Evolutionary conservation across 2,888 invertebrate species (phyloP).

Genomic region (Pollenia labialis): DNA sequence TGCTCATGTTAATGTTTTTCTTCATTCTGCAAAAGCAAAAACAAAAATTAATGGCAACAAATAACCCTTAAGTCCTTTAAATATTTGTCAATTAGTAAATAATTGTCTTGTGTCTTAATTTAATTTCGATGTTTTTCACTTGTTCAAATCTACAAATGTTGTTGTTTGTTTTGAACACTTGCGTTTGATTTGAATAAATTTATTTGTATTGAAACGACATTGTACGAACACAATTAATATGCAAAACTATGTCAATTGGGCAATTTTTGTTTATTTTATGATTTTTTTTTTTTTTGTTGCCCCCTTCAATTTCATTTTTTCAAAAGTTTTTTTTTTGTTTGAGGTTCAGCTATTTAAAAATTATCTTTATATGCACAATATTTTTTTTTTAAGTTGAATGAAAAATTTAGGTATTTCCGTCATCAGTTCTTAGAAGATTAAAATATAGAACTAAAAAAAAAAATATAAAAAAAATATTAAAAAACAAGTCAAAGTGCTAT

Average conservation of each 20-base stretch:
- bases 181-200: conserved; percentile 49
- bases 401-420: conserved; percentile 69
- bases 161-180: conserved; percentile 39
- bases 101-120: conserved; percentile 56
- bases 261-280: conserved; percentile 49
- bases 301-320: conserved; percentile 2
- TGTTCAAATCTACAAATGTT: conserved; percentile 4
- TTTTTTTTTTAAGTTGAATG: conserved; percentile 28
- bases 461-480: neutral
- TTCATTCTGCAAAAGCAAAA: neutral
- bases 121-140: conserved; percentile 20
- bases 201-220: conserved; percentile 46
- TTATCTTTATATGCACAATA: neutral
- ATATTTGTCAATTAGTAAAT: conserved; percentile 67
- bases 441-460: neutral
- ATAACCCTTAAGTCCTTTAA: conserved; percentile 35
- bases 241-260: conserved; percentile 56
- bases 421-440: conserved; percentile 54
- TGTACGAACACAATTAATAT: conserved; percentile 60
- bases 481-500: neutral
- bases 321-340: conserved; percentile 1
- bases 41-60: neutral
- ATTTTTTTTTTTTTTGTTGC: neutral
- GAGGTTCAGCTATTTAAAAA: neutral
- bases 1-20: neutral